Conservation (phyloP, 1,140 invertebrate species). For the Drosophila sechellia region DNA sequence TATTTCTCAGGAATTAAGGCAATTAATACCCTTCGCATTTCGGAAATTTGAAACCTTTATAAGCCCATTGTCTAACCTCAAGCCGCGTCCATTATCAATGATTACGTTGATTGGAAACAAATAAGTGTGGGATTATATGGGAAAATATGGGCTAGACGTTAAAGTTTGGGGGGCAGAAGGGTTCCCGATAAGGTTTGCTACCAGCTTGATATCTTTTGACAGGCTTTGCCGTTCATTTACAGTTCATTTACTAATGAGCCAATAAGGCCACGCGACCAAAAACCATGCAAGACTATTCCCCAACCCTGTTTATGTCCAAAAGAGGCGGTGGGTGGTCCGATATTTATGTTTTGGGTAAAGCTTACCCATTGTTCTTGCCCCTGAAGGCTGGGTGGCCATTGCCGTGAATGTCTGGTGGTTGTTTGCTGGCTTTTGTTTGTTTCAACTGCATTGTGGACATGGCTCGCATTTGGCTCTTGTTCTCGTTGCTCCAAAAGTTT, state of each 20-base stretch:
- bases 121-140: slow-evolving; percentile 36
- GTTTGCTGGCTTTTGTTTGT: slow-evolving; percentile 10
- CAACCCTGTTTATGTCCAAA: not conserved
- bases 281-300: slow-evolving; percentile 18
- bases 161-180: not conserved
- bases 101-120: slow-evolving; percentile 49
- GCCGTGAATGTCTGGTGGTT: not conserved
- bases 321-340: not conserved
- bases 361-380: not conserved
- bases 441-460: slow-evolving; percentile 25
- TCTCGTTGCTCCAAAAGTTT: slow-evolving; percentile 12
- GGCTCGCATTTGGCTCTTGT: slow-evolving; percentile 30
- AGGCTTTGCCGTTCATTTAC: slow-evolving; percentile 68
- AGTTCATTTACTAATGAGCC: slow-evolving; percentile 77
- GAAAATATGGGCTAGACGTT: not conserved
- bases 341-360: slow-evolving; percentile 9
- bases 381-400: not conserved
- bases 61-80: not conserved
- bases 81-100: slow-evolving; percentile 34
- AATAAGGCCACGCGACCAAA: slow-evolving; percentile 59
- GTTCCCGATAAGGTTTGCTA: slow-evolving; percentile 18
- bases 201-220: slow-evolving; percentile 55
- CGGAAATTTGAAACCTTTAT: slow-evolving; percentile 11
- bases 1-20: not conserved
- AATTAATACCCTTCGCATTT: not conserved